Evolutionary conservation across 2,888 invertebrate species (phyloP).

Genomic region (Drosophila antonietae): DNA sequence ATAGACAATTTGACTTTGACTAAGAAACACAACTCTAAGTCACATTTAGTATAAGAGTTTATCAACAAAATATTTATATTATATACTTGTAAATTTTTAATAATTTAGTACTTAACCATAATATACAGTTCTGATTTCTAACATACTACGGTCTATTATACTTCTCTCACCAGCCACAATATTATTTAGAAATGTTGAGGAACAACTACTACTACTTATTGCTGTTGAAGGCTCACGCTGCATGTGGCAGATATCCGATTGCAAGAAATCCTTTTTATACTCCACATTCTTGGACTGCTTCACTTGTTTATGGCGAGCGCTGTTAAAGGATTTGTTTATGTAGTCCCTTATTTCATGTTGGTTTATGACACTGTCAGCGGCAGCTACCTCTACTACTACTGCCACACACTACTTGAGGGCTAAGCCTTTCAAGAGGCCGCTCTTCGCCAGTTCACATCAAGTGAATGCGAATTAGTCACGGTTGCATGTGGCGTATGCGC

Average conservation of each 20-base stretch:
- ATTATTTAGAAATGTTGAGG: background rate
- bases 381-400: constrained; percentile 22
- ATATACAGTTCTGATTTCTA: no score
- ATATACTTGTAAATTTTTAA: no score
- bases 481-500: constrained; percentile 67
- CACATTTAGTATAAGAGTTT: no score
- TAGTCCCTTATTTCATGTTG: constrained; percentile 50
- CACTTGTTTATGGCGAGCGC: constrained; percentile 59
- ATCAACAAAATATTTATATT: no score
- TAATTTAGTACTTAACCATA: no score
- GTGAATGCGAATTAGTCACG: constrained; percentile 57
- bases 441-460: background rate
- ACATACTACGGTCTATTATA: no score
- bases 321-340: constrained; percentile 63
- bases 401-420: constrained; percentile 45
- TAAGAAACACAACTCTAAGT: no score
- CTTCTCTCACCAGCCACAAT: no score
- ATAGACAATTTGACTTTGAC: no score
- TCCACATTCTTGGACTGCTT: constrained; percentile 33
- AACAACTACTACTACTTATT: background rate
- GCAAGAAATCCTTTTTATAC: background rate
- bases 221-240: constrained; percentile 43
- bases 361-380: constrained; percentile 28
- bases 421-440: constrained; percentile 64
- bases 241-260: constrained; percentile 53